Conservation (phyloP, 2,797 vertebrate genomes). For the Sebastes minor region DNA sequence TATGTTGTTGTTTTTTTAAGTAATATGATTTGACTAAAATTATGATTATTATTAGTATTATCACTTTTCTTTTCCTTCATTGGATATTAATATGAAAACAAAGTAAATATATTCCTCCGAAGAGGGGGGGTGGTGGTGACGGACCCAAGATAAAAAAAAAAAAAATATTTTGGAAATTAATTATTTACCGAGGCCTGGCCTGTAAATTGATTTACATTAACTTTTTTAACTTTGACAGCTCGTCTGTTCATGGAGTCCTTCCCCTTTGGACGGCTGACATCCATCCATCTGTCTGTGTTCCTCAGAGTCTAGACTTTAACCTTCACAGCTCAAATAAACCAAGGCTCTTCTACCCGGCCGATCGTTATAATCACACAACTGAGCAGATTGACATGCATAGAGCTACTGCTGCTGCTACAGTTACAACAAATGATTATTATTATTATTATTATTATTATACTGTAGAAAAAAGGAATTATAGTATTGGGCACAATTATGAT, state of each 20-base stretch:
- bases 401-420: not conserved
- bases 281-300: slow-evolving; percentile 35
- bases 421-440: not conserved
- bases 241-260: not conserved
- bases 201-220: not conserved
- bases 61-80: too few species aligned
- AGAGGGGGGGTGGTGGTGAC: too few species aligned
- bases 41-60: too few species aligned
- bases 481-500: not conserved
- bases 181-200: not conserved
- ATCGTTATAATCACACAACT: not conserved
- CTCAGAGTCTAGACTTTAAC: slow-evolving; percentile 20
- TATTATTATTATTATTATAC: not conserved
- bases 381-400: not conserved
- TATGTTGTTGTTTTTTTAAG: too few species aligned
- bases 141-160: too few species aligned
- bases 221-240: not conserved
- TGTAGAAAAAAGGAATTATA: not conserved
- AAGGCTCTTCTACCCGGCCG: not conserved
- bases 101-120: too few species aligned
- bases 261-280: slow-evolving; percentile 18
- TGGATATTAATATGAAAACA: too few species aligned
- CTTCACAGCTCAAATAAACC: slow-evolving; percentile 22
- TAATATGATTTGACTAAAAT: too few species aligned
- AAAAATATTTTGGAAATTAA: not conserved